Conservation (phyloP, 2,888 invertebrate genomes). For the Girardia tigrina region DNA sequence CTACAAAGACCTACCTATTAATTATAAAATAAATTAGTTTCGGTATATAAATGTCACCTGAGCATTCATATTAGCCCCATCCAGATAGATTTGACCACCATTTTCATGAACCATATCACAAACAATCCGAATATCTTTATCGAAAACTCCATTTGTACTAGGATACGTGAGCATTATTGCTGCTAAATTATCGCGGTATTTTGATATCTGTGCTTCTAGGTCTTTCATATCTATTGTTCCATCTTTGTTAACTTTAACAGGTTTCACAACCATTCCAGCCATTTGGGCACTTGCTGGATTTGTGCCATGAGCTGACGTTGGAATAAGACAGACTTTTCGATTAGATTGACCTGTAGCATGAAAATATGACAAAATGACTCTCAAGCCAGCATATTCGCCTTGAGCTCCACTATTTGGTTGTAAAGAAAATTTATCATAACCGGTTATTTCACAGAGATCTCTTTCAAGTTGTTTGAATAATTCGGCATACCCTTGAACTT, state of each 20-base stretch:
- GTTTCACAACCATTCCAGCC: slow-evolving; percentile 89
- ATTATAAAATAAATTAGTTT: neutral
- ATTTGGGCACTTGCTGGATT: slow-evolving; percentile 99
- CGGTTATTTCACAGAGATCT: slow-evolving; percentile 88
- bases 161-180: slow-evolving; percentile 98
- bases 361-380: slow-evolving; percentile 85
- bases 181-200: slow-evolving; percentile 65
- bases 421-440: slow-evolving; percentile 88
- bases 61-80: slow-evolving; percentile 98
- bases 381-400: slow-evolving; percentile 89
- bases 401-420: slow-evolving; percentile 72
- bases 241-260: slow-evolving; percentile 53
- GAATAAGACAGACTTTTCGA: slow-evolving; percentile 74
- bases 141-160: slow-evolving; percentile 94
- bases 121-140: slow-evolving; percentile 78
- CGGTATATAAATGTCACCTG: slow-evolving; percentile 53
- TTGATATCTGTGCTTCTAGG: slow-evolving; percentile 65
- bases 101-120: slow-evolving; percentile 76
- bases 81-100: slow-evolving; percentile 93
- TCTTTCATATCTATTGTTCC: slow-evolving; percentile 81
- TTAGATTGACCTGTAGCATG: slow-evolving; percentile 66
- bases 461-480: slow-evolving; percentile 75
- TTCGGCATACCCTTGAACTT: slow-evolving; percentile 75
- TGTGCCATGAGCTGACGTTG: slow-evolving; percentile 93
- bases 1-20: slow-evolving; percentile 74